Conservation (phyloP, 1,140 invertebrate genomes). For the Archivesica marissinica region DNA sequence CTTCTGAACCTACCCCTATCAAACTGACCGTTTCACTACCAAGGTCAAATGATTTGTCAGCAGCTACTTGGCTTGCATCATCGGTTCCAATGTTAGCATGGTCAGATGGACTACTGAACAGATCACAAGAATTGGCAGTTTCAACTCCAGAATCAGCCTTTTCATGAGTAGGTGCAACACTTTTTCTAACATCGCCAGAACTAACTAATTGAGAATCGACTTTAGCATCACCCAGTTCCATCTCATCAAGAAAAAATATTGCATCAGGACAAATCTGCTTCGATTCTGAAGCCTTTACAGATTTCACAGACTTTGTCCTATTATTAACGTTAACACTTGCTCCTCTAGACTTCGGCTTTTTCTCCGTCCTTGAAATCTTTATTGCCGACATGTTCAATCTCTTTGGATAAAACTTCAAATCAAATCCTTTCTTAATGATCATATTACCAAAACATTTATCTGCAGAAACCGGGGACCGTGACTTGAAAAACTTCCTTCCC, state of each 20-base stretch:
- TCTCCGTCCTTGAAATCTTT: neutral
- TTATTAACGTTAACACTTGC: neutral
- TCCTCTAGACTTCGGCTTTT: neutral
- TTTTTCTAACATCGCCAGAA: neutral
- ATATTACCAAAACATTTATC: slow-evolving; percentile 50
- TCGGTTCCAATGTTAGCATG: neutral
- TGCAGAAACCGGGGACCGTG: slow-evolving; percentile 27
- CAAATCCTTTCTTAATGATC: slow-evolving; percentile 60
- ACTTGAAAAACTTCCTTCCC: slow-evolving; percentile 56
- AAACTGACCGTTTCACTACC: slow-evolving; percentile 12
- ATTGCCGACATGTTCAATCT: neutral
- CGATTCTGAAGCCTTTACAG: slow-evolving; percentile 1
- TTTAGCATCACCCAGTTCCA: neutral
- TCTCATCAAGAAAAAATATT: neutral
- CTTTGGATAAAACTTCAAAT: slow-evolving; percentile 54
- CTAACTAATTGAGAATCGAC: neutral
- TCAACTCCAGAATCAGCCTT: slow-evolving; percentile 44
- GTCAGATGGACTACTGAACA: slow-evolving; percentile 20
- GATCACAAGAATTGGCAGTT: slow-evolving; percentile 38
- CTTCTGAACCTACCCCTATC: slow-evolving; percentile 34
- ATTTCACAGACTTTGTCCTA: slow-evolving; percentile 24
- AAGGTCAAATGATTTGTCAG: neutral
- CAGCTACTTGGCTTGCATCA: neutral
- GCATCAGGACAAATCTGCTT: neutral
- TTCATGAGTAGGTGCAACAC: neutral